Evolutionary conservation across 2,797 vertebrate species (phyloP).

Genomic region (Centroberyx gerrardi): DNA sequence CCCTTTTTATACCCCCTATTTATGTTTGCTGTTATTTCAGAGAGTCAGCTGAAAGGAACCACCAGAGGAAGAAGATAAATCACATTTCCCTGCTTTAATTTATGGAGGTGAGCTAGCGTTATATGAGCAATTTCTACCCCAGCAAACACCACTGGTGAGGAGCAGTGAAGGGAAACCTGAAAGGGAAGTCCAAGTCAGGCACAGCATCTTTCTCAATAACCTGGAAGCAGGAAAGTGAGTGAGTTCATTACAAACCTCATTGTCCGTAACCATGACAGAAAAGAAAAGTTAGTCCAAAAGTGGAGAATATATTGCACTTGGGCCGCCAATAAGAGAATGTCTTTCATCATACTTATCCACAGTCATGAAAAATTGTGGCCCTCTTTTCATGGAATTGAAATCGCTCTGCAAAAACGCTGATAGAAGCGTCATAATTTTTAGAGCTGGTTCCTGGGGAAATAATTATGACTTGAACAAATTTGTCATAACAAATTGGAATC

Average conservation of each 20-base stretch:
- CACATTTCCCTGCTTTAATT: conserved; percentile 80
- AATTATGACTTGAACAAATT: conserved; percentile 61
- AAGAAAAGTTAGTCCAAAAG: conserved; percentile 64
- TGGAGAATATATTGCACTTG: conserved; percentile 45
- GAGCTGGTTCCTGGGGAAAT: conserved; percentile 49
- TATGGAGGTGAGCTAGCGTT: conserved; percentile 73
- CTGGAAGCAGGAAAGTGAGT: conserved; percentile 36
- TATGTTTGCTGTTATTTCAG: conserved; percentile 85
- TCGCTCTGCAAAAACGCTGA: conserved; percentile 67
- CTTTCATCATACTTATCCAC: conserved; percentile 69
- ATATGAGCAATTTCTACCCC: conserved; percentile 66
- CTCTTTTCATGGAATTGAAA: conserved; percentile 58
- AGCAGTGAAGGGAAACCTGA: conserved; percentile 52
- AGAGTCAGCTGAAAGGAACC: conserved; percentile 83
- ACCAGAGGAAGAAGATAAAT: conserved; percentile 80
- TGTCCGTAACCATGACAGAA: conserved; percentile 69
- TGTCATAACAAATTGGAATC: conserved; percentile 48
- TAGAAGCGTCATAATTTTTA: conserved; percentile 53
- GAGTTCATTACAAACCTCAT: conserved; percentile 71
- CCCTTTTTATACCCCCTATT: conserved; percentile 82
- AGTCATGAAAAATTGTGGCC: conserved; percentile 66
- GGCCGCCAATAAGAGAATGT: conserved; percentile 29
- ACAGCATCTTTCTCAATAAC: conserved; percentile 58
- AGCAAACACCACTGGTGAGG: conserved; percentile 35
- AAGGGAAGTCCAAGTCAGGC: conserved; percentile 40